phyloP scores from a whole-genome alignment of 1,140 invertebrate genomes.

The Cyclina sinensis region DNA sequence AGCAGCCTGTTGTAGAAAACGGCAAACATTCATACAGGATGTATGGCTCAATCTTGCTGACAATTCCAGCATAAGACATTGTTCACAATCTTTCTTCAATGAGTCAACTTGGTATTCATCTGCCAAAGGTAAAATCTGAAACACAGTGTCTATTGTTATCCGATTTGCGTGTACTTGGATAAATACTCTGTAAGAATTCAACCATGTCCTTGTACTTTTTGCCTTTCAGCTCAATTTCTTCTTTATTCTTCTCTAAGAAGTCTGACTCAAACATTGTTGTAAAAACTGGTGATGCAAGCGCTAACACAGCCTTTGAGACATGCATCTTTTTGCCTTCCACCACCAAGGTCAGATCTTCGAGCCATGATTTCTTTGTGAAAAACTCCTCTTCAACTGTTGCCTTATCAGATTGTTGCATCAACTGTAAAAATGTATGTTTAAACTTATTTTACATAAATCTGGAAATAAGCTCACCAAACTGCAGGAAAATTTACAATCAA shows the following conservation, averaged over 20 bases:
- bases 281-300: constrained; percentile 31
- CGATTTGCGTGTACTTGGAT: not conserved
- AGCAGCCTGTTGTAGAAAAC: not conserved
- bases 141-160: not conserved
- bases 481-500: not conserved
- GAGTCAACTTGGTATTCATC: constrained; percentile 32
- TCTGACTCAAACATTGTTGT: constrained; percentile 26
- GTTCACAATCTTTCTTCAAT: constrained; percentile 2
- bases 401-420: not conserved
- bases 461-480: not conserved
- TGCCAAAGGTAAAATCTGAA: not conserved
- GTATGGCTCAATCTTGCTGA: not conserved
- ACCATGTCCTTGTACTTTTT: constrained; percentile 38
- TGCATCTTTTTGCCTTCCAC: constrained; percentile 37
- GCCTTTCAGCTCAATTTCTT: not conserved
- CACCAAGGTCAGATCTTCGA: constrained; percentile 28
- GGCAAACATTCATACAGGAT: not conserved
- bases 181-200: constrained; percentile 23
- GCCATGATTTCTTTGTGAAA: constrained; percentile 30
- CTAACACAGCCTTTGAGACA: constrained; percentile 22
- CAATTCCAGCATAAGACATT: not conserved
- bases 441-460: too few relatives aligned
- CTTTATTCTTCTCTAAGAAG: not conserved
- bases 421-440: too few relatives aligned
- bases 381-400: not conserved